Evolutionary conservation across 2,113 vertebrate species (phyloP), one percentile per base, ranked within the genome.

Genomic region (Takifugu flavidus): DNA sequence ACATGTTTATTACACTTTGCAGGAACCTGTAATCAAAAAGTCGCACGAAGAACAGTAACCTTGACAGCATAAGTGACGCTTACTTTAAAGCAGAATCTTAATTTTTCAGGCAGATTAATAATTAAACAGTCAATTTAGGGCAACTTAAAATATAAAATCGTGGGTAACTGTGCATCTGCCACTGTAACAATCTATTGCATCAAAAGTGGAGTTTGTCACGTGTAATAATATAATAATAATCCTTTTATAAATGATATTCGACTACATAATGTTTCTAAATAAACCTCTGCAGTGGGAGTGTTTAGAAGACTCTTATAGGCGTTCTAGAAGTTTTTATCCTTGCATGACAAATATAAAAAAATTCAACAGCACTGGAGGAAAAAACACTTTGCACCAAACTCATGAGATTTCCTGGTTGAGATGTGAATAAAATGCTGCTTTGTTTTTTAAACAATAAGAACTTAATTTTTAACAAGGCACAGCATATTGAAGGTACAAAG

Each of bases 401-500:
- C 7, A 39, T 39, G 2, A 11, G 45, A 47, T 59, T 52, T 58
- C 53, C 65, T 52, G 77, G 52, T 77, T 25, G 64, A 47, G 61
- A 70, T 34, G 28, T 52, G 47, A 67, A 59, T 67, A 53, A 73
- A 68, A 55, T 52, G 56, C 34, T 55, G 61, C 11, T 39, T 39
- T 39, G 34, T 39, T 39, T 39, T 39, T 39, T 39, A 39, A 39
- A 39, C 11, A 7, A 62, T 25, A 27, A 43, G 26, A 50, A 60
- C n/a, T 52, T 49, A 10, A 51, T 26, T 59, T 59, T 69, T 28
- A 20, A 59, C 47, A 83, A 88, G 81, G 80, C 86, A 85, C 74
- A 59, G 74, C 61, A 65, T 78, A 74, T 44, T 64, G 27, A 74
- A 74, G 51, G 67, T 77, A 65, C 62, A 80, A 67, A 57, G 49